A percentile compares a stretch with the other conserved stretches of the same genome.
phyloP scores from a whole-genome alignment of 2,113 vertebrate species.

The Chaetodon trifascialis region DNA sequence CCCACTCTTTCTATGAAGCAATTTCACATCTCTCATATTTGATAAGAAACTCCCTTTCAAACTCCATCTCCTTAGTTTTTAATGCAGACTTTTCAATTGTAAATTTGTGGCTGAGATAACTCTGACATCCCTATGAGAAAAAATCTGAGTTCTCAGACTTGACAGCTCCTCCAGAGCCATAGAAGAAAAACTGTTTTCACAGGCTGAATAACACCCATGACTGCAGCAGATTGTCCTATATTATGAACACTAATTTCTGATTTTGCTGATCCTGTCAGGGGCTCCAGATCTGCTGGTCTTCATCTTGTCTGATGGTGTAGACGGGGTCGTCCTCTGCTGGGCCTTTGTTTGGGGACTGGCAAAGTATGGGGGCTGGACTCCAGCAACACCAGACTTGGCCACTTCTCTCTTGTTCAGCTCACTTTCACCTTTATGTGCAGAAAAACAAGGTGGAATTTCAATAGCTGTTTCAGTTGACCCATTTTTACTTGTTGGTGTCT shows the following conservation, averaged over 20 bases:
- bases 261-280: conserved; percentile 62
- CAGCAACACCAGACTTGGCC: conserved; percentile 25
- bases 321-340: conserved; percentile 74
- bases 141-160: background rate
- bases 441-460: conserved; percentile 1
- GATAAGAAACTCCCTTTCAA: background rate
- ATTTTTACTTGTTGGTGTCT: background rate
- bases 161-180: background rate
- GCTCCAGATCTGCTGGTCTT: conserved; percentile 32
- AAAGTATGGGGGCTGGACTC: conserved; percentile 55
- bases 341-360: background rate
- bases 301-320: conserved; percentile 18
- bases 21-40: background rate
- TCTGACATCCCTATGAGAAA: background rate
- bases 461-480: background rate
- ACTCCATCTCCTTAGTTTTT: background rate
- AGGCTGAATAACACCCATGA: background rate
- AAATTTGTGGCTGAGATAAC: background rate
- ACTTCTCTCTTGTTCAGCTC: conserved; percentile 27
- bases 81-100: background rate
- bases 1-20: background rate
- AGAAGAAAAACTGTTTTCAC: background rate
- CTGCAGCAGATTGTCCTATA: background rate
- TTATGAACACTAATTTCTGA: conserved; percentile 91
- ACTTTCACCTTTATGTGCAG: conserved; percentile 33